Evolutionary conservation across 2,888 invertebrate species (phyloP).

Genomic region (Xestia sexstrigata): DNA sequence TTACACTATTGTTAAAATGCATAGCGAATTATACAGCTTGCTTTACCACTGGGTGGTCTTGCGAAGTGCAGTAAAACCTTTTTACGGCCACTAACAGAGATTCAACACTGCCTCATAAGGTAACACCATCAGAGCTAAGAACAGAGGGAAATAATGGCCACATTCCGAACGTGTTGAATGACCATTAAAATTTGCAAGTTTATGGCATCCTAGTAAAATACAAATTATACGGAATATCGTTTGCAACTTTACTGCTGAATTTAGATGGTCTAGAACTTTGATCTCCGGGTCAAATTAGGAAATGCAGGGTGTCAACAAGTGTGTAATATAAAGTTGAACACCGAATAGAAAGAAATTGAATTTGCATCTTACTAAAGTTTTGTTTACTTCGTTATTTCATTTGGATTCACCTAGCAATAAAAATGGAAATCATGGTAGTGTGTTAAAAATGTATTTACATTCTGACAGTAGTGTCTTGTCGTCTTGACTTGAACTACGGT

Average conservation of each 20-base stretch:
- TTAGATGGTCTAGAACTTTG: neutral
- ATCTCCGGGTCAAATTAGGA: neutral
- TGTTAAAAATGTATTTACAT: neutral
- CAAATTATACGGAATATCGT: constrained; percentile 9
- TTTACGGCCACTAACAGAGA: constrained; percentile 39
- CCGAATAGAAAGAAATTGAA: neutral
- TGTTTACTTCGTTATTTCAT: neutral
- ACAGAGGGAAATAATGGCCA: constrained; percentile 29
- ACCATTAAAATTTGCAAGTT: constrained; percentile 25
- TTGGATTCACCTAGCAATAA: neutral
- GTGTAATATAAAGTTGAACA: neutral
- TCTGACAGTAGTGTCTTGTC: neutral
- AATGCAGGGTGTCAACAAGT: neutral
- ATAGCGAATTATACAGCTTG: neutral
- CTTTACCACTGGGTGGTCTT: constrained; percentile 34
- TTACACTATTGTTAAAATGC: neutral
- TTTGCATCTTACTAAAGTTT: neutral
- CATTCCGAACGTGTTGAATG: constrained; percentile 14
- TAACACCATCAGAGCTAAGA: constrained; percentile 23
- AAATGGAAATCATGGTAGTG: neutral
- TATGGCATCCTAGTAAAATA: constrained; percentile 31
- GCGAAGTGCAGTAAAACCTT: constrained; percentile 30
- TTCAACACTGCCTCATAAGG: constrained; percentile 25
- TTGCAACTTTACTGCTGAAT: constrained; percentile 12
- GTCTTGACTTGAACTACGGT: neutral